A percentile compares a stretch with the other conserved stretches of the same genome.
Conservation (phyloP, 2,888 invertebrate genomes). For the Lasioglossum malachurum region DNA sequence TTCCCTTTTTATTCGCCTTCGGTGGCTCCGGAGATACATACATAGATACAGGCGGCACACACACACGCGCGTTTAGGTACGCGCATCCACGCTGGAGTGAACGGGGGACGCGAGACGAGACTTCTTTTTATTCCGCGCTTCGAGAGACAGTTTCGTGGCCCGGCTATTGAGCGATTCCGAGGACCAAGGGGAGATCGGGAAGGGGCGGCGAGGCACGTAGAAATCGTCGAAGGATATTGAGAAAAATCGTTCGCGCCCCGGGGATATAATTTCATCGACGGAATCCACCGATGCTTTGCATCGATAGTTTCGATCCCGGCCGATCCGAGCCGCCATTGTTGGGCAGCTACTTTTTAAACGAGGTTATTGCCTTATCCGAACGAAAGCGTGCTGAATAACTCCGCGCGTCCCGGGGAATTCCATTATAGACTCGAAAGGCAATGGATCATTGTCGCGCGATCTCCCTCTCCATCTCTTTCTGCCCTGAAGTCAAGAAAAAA, state of each 20-base stretch:
- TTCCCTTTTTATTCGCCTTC: conserved; percentile 57
- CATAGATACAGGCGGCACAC: not conserved
- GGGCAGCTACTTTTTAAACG: not conserved
- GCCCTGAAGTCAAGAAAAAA: not conserved
- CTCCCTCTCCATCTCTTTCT: not conserved
- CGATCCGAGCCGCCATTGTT: not conserved
- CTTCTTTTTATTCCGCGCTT: conserved; percentile 34
- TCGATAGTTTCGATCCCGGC: not conserved
- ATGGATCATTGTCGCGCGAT: not conserved
- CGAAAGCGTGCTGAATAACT: not conserved
- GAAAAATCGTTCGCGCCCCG: conserved; percentile 29
- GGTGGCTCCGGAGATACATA: conserved; percentile 49
- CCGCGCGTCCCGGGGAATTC: not conserved
- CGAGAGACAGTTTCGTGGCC: conserved; percentile 34
- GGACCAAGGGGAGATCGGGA: not conserved
- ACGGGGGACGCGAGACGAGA: conserved; percentile 34
- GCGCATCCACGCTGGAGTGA: not conserved
- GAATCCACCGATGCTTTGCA: not conserved
- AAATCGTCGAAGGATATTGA: conserved; percentile 35
- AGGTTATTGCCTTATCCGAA: conserved; percentile 7
- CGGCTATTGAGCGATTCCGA: conserved; percentile 29
- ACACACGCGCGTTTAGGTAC: not conserved
- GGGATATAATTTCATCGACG: conserved; percentile 19
- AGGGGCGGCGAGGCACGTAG: not conserved
- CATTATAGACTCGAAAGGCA: not conserved